These are phyloP conservation scores for Apamea sordens DNA, from an alignment of 2,888 invertebrate genomes.

Conservation along the genomic window DNA sequence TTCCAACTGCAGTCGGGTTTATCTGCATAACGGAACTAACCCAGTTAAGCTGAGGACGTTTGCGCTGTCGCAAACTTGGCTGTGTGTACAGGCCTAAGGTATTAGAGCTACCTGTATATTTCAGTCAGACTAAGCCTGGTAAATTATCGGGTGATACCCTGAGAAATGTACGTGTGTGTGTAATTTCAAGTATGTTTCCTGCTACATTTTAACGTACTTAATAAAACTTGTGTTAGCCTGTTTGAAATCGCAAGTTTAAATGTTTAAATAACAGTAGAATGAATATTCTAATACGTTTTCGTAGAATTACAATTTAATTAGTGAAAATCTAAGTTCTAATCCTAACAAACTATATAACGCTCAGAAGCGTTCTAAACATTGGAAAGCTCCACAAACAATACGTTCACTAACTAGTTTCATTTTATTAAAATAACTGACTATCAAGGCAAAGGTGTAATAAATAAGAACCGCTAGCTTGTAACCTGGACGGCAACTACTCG, in stretches of 20 bases:
- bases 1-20: conserved; percentile 72
- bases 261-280: not conserved
- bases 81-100: conserved; percentile 49
- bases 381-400: conserved; percentile 1
- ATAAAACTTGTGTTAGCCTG: not conserved
- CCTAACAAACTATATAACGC: not conserved
- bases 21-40: conserved; percentile 74
- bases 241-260: not conserved
- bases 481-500: not conserved
- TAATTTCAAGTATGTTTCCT: not conserved
- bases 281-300: not conserved
- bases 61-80: conserved; percentile 61
- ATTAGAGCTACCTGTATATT: conserved; percentile 31
- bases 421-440: conserved; percentile 16
- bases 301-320: not conserved
- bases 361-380: not conserved
- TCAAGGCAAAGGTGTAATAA: conserved; percentile 19
- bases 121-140: conserved; percentile 26
- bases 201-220: not conserved
- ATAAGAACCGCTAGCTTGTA: conserved; percentile 13
- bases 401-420: not conserved
- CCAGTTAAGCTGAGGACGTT: conserved; percentile 70
- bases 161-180: conserved; percentile 15
- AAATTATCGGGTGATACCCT: conserved; percentile 32
- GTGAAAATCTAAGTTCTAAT: not conserved